These are phyloP conservation scores for Zoanthus sociatus DNA, from an alignment of 92 coral and sea anemone genomes.

Conservation along the genomic window DNA sequence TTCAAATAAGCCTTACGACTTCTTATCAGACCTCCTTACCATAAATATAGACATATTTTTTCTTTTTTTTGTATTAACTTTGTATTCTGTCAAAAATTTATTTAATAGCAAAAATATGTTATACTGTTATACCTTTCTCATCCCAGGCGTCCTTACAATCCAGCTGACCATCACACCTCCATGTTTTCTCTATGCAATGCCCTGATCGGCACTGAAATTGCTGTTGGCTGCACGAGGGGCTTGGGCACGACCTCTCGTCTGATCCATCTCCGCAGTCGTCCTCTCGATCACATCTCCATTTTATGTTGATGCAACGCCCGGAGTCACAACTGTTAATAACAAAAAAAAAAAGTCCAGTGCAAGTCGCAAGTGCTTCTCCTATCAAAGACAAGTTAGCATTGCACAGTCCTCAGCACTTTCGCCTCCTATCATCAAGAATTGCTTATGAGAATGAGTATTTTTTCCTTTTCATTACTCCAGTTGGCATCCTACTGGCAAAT, in stretches of 20 bases:
- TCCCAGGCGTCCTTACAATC: slow-evolving; percentile 94
- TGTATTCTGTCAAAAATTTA: too few species aligned
- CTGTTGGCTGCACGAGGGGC: slow-evolving; percentile 47
- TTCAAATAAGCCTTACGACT: too few species aligned
- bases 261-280: slow-evolving; percentile 67
- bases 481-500: too few species aligned
- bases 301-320: slow-evolving; percentile 68
- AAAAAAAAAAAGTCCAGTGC: neutral
- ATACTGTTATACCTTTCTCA: slow-evolving; percentile 68
- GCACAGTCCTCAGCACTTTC: too few species aligned
- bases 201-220: slow-evolving; percentile 69
- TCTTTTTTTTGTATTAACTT: too few species aligned
- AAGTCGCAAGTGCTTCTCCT: too few species aligned
- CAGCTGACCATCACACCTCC: slow-evolving; percentile 87
- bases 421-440: neutral
- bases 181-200: slow-evolving; percentile 74
- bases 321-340: slow-evolving; percentile 57
- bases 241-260: slow-evolving; percentile 61
- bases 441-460: too few species aligned
- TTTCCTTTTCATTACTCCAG: too few species aligned
- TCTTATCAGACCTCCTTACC: too few species aligned
- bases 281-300: slow-evolving; percentile 65
- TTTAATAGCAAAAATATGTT: too few species aligned
- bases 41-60: too few species aligned
- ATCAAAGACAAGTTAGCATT: too few species aligned